phyloP scores from a whole-genome alignment of 2,888 invertebrate genomes.

The Polyommatus icarus region DNA sequence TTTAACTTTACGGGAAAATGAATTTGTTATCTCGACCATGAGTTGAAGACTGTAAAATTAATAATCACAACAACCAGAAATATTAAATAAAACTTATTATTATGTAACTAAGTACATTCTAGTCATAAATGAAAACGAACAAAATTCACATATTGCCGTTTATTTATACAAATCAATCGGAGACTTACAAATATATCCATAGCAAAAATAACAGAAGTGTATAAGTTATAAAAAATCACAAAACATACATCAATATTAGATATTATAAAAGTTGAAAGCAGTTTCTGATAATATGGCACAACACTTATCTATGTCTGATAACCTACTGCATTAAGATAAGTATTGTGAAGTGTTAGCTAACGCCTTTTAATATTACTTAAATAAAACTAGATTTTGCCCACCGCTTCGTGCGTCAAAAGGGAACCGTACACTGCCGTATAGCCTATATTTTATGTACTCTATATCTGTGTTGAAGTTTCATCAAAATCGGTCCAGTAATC shows the following conservation, averaged over 20 bases:
- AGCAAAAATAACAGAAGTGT: slow-evolving; percentile 32
- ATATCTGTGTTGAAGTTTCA: background rate
- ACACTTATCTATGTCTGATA: slow-evolving; percentile 72
- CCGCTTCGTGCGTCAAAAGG: background rate
- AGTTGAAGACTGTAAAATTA: too few relatives aligned
- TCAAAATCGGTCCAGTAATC: background rate
- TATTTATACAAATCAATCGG: slow-evolving; percentile 29
- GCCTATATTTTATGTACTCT: background rate
- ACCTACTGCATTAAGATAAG: slow-evolving; percentile 75
- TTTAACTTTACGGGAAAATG: too few relatives aligned
- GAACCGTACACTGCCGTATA: background rate
- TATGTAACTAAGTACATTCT: too few relatives aligned
- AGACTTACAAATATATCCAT: slow-evolving; percentile 32
- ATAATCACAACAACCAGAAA: background rate
- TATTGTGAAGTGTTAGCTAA: slow-evolving; percentile 66
- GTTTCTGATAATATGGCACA: slow-evolving; percentile 56
- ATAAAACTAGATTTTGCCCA: slow-evolving; percentile 8
- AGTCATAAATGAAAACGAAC: background rate
- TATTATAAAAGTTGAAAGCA: slow-evolving; percentile 25
- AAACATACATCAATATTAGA: slow-evolving; percentile 14
- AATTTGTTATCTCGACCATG: too few relatives aligned
- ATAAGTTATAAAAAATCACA: slow-evolving; percentile 23
- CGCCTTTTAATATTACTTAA: slow-evolving; percentile 51
- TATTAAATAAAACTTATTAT: background rate
- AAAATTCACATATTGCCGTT: slow-evolving; percentile 12